These are phyloP conservation scores for Anarrhichthys ocellatus DNA, from an alignment of 2,113 vertebrate genomes.

Conservation along the genomic window DNA sequence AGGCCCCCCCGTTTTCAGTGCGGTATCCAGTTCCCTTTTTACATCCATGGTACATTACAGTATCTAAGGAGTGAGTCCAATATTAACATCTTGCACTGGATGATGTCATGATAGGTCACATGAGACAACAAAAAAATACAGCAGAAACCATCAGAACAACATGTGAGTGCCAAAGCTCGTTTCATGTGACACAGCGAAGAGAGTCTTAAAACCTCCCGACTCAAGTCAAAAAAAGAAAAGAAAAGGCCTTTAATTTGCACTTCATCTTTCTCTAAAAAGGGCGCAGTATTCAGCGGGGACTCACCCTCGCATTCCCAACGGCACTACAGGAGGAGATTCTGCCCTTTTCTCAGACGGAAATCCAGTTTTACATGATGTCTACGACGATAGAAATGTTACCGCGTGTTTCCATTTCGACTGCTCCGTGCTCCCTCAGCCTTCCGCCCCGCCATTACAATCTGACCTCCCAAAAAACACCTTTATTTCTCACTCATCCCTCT, in stretches of 20 bases:
- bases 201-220: neutral
- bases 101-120: neutral
- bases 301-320: constrained; percentile 10
- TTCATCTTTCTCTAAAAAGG: constrained; percentile 24
- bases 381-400: constrained; percentile 24
- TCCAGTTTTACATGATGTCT: constrained; percentile 28
- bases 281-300: constrained; percentile 9
- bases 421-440: neutral
- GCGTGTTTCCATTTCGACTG: constrained; percentile 20
- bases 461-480: neutral
- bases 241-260: neutral
- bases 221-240: neutral
- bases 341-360: constrained; percentile 50
- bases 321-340: constrained; percentile 32
- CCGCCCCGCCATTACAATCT: neutral
- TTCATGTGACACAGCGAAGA: neutral
- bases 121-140: neutral
- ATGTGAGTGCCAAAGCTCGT: neutral
- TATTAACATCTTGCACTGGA: neutral
- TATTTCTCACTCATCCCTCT: constrained; percentile 11
- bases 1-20: no score
- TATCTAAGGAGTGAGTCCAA: neutral
- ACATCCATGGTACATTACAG: neutral
- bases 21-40: neutral
- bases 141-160: no score